Base-by-base conservation (phyloP, 2,888 invertebrate genomes). In the Punctoribates punctum region DNA sequence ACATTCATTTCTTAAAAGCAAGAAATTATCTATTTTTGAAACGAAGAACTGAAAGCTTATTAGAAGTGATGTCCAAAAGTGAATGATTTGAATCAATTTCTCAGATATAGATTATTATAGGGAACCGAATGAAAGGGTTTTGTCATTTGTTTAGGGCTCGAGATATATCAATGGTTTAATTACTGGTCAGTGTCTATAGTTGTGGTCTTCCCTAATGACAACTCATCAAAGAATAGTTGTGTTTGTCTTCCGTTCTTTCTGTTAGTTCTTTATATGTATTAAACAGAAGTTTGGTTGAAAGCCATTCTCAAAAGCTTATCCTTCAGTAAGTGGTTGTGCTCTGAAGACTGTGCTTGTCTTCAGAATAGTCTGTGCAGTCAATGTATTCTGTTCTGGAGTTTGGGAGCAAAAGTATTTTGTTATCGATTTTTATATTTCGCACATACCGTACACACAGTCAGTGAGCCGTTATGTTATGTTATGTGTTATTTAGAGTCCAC, bases 341-440 rank as follows among this genome's bases (percentile, higher is more conserved):
- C n/a, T n/a, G n/a, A n/a, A n/a, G n/a, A n/a, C n/a, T n/a, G n/a
- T n/a, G n/a, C n/a, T n/a, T 54, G 23, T 54, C 1, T 6, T 48
- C 48, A 23, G 3, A 54, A 54, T 23, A 11, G n/a, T 23, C 11
- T 54, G 54, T 54, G 8, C 54, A 54, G 3, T 54, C 20, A 54
- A 54, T 2, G 54, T 23, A 54, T 54, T 48, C 17, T 17, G n/a
- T 15, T 15, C 48, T 48, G 15, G 4, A 4, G 4, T 48, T 54
- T 23, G n/a, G 4, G 23, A 20, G 5, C 17, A 62, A 62, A 29
- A 29, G 27, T 29, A 62, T 62, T 62, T 62, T 62, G n/a, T n/a
- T n/a, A 62, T 62, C 62, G 62, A 62, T 62, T 62, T 62, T 54
- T 42, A 42, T 54, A 54, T 54, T 11, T 13, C 54, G 20, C 54